These are phyloP conservation scores for Argyrosomus japonicus DNA, from an alignment of 2,113 vertebrate genomes.

Conservation along the genomic window DNA sequence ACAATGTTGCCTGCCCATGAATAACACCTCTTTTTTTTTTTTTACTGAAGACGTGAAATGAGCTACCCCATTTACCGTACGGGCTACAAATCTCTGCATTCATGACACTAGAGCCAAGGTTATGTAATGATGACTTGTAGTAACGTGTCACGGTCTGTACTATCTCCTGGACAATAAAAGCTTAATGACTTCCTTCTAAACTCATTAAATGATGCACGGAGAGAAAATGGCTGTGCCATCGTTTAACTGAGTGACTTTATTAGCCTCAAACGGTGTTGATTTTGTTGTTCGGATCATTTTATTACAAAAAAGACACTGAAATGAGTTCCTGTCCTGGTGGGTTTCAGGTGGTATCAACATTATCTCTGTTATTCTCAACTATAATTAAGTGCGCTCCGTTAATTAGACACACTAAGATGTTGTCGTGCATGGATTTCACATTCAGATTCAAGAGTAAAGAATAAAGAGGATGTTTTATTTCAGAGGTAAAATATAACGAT, in stretches of 20 bases:
- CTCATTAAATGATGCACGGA: conserved; percentile 12
- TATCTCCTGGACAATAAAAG: conserved; percentile 28
- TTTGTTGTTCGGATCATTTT: background rate
- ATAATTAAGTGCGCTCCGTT: background rate
- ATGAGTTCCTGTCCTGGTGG: background rate
- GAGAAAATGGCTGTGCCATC: background rate
- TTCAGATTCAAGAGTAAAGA: background rate
- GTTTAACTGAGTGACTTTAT: conserved; percentile 1
- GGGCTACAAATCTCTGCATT: background rate
- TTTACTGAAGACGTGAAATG: background rate
- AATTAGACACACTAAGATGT: background rate
- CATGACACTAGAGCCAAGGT: background rate
- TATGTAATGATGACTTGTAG: conserved; percentile 15
- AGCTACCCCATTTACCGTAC: background rate
- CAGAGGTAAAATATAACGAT: background rate
- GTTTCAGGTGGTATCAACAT: background rate
- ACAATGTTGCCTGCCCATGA: background rate
- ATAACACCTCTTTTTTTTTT: background rate
- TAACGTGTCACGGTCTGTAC: background rate
- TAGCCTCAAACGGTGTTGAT: background rate
- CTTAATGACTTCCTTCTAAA: conserved; percentile 35
- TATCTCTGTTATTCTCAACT: background rate
- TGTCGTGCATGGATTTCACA: background rate
- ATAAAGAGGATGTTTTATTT: background rate
- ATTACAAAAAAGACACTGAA: background rate